These are phyloP conservation scores for Eupristina koningsbergeri DNA, from an alignment of 1,140 invertebrate species.

Conservation along the genomic window DNA sequence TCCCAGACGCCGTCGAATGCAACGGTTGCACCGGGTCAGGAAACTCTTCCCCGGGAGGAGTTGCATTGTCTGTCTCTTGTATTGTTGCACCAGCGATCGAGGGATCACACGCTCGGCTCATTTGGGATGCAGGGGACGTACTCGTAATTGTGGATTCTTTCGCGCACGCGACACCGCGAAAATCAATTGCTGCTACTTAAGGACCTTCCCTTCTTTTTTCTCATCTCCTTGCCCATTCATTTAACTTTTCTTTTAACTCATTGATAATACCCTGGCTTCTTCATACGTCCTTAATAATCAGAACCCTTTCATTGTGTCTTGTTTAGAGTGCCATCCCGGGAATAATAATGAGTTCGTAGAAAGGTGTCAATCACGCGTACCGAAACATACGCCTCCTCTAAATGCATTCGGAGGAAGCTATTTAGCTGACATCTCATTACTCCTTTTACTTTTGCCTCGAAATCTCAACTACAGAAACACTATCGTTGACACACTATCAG, in stretches of 20 bases:
- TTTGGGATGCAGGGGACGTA: constrained; percentile 32
- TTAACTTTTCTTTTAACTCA: neutral
- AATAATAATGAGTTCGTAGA: constrained; percentile 32
- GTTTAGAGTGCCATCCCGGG: neutral
- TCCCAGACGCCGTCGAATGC: neutral
- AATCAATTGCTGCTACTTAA: constrained; percentile 23
- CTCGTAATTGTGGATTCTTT: constrained; percentile 35
- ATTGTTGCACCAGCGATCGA: neutral
- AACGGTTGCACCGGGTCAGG: too few relatives aligned
- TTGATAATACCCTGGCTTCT: constrained; percentile 6
- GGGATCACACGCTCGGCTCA: constrained; percentile 13
- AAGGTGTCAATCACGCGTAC: constrained; percentile 35
- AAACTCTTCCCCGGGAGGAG: too few relatives aligned
- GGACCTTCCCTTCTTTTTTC: neutral
- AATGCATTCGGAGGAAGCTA: neutral
- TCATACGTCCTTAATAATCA: constrained; percentile 26
- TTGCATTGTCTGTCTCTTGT: neutral
- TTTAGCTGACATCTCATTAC: too few relatives aligned
- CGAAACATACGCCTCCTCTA: neutral
- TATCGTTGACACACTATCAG: too few relatives aligned
- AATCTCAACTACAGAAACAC: too few relatives aligned
- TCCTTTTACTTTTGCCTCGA: too few relatives aligned
- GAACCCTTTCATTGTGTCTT: constrained; percentile 16
- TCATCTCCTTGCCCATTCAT: neutral
- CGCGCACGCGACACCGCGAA: constrained; percentile 29